Base-by-base conservation (phyloP, 2,113 vertebrate species). In the Athene cunicularia region DNA sequence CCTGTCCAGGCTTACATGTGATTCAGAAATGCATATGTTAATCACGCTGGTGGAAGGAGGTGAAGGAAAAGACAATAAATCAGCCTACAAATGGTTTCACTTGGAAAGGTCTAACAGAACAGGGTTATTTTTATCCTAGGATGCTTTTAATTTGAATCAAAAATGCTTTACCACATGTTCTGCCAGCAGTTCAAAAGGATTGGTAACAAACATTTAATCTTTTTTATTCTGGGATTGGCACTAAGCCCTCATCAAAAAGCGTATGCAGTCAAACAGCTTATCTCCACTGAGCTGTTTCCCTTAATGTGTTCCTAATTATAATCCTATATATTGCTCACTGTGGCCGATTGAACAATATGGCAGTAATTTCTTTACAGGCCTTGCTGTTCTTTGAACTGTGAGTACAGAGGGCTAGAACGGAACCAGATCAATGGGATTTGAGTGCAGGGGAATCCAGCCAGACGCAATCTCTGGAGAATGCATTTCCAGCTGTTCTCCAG, bases 251-350 rank as follows among this genome's bases (percentile, higher is more conserved):
- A 98, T 98, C 98, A 98, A 98, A 98, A 98, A 98, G 96, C 58
- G 11, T 97, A 97, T 91, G 96, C 97, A 97, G 97, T 97, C 97
- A 95, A 98, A 97, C 94, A 96, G 98, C 98, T 99, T 98, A 98
- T 98, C 98, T 98, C 97, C 97, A 97, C 92, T 86, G 97, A 98
- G 98, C 98, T 98, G 98, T 98, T 98, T 97, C 98, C 98, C 97
- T 97, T 98, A 98, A 99, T 98, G 95, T 98, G 98, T 98, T 98
- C 98, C 98, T 98, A 98, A 99, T 99, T 99, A 99, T 98, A 98
- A 98, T 98, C 98, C 97, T 97, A 98, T 98, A 98, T 98, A 98
- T 98, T 98, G 98, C 98, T 98, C 97, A 97, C 98, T 98, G 98
- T 97, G 98, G 98, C 98, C 86, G 91, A 97, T 90, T 95, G 98